A percentile compares a stretch with the other conserved stretches of the same genome.
Evolutionary conservation across 2,888 invertebrate genomes (phyloP).

Genomic region (Venustoraphidia nigricollis): DNA sequence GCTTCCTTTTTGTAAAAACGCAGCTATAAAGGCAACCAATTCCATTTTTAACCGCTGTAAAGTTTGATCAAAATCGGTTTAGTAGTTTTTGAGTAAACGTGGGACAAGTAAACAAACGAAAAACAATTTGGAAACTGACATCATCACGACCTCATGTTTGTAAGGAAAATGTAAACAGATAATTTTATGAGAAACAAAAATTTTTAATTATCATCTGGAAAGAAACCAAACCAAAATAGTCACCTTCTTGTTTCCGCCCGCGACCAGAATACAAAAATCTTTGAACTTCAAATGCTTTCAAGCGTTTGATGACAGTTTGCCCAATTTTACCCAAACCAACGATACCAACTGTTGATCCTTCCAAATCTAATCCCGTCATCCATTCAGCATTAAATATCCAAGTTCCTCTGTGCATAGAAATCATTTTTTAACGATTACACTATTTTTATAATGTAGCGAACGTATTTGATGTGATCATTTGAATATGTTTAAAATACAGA

Average conservation of each 20-base stretch:
- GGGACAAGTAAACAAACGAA: too few relatives aligned
- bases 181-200: too few relatives aligned
- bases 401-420: constrained; percentile 21
- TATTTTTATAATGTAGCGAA: constrained; percentile 1
- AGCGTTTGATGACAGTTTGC: constrained; percentile 46
- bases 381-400: constrained; percentile 54
- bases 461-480: background rate
- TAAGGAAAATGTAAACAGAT: too few relatives aligned
- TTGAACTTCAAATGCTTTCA: constrained; percentile 51
- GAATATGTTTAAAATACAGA: too few relatives aligned
- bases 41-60: too few relatives aligned
- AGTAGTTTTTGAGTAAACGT: too few relatives aligned
- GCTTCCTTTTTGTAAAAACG: too few relatives aligned
- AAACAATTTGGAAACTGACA: too few relatives aligned
- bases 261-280: constrained; percentile 53
- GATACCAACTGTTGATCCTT: constrained; percentile 59
- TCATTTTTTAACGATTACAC: constrained; percentile 2
- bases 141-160: too few relatives aligned
- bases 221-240: background rate
- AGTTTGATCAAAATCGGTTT: too few relatives aligned
- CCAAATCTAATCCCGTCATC: constrained; percentile 56
- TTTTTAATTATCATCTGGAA: background rate
- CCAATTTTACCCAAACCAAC: constrained; percentile 60
- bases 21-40: too few relatives aligned
- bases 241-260: constrained; percentile 36